phyloP scores from a whole-genome alignment of 1,140 invertebrate genomes.

The Holotrichia oblita region DNA sequence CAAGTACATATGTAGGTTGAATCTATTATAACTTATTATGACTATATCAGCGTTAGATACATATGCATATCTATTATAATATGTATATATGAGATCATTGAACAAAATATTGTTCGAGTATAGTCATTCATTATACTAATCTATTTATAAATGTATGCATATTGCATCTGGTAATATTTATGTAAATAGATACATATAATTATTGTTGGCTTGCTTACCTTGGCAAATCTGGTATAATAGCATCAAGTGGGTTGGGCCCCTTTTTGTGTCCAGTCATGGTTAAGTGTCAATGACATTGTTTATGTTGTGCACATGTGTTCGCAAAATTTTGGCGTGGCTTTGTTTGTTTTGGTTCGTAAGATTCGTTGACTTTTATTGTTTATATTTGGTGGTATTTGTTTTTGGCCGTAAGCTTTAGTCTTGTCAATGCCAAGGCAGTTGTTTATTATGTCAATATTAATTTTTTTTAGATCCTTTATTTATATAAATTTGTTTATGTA shows the following conservation, averaged over 20 bases:
- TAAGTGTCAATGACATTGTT: constrained; percentile 21
- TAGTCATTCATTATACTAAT: not conserved
- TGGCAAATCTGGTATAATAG: not conserved
- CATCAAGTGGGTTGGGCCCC: constrained; percentile 3
- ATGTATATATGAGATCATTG: not conserved
- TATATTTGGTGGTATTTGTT: too few species aligned
- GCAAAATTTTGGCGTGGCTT: not conserved
- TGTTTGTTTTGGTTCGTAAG: not conserved
- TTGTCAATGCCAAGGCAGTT: too few species aligned
- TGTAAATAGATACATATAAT: not conserved
- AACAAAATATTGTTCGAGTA: not conserved
- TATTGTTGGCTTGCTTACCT: constrained; percentile 8
- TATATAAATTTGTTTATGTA: too few species aligned
- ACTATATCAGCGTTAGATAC: too few species aligned
- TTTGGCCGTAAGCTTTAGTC: too few species aligned
- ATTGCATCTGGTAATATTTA: not conserved
- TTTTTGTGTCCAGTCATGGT: not conserved
- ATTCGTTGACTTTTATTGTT: too few species aligned
- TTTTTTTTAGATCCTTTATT: too few species aligned
- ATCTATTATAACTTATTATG: too few species aligned
- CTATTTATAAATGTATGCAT: not conserved
- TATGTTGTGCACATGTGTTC: not conserved
- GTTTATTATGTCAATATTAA: too few species aligned
- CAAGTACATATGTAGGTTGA: not conserved
- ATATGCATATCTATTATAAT: not conserved